Percentiles rank a stretch among this genome's conserved stretches.
These are phyloP conservation scores for Tholera decimalis DNA, from an alignment of 2,888 invertebrate genomes.

Conservation along the genomic window DNA sequence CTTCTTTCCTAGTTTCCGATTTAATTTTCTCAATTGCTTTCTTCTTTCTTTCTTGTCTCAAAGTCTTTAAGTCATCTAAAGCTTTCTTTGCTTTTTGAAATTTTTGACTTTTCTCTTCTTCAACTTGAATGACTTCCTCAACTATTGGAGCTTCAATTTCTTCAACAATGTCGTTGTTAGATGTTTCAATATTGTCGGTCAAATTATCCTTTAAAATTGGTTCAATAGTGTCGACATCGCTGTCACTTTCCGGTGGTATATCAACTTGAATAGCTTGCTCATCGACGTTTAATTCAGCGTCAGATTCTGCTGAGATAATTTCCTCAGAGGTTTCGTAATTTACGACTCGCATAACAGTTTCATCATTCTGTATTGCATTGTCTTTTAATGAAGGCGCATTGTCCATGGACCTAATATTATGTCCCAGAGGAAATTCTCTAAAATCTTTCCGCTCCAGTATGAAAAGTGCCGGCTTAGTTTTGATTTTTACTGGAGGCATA, in stretches of 20 bases:
- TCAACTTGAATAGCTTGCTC: conserved; percentile 53
- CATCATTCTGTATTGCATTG: conserved; percentile 41
- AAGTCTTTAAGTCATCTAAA: conserved; percentile 77
- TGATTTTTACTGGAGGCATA: conserved; percentile 95
- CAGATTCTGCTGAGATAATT: conserved; percentile 38
- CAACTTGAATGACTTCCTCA: conserved; percentile 34
- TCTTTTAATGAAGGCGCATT: not conserved
- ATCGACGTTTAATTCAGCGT: conserved; percentile 29
- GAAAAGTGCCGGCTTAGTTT: conserved; percentile 95
- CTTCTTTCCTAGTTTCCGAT: conserved; percentile 86
- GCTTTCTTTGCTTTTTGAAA: conserved; percentile 75
- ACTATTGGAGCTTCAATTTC: conserved; percentile 36
- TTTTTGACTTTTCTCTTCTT: conserved; percentile 63
- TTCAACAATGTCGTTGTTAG: conserved; percentile 29
- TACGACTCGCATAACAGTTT: conserved; percentile 55
- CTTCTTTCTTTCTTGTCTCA: conserved; percentile 83
- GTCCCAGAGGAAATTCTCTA: conserved; percentile 85
- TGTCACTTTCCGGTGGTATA: conserved; percentile 42
- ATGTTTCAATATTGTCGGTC: conserved; percentile 27
- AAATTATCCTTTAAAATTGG: conserved; percentile 15
- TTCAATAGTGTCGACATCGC: conserved; percentile 41
- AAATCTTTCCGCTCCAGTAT: conserved; percentile 94
- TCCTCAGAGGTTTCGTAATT: conserved; percentile 54
- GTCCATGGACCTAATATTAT: conserved; percentile 60
- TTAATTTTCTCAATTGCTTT: conserved; percentile 88